Conservation (phyloP, 2,888 invertebrate species). For the Nemapogon koenigi region DNA sequence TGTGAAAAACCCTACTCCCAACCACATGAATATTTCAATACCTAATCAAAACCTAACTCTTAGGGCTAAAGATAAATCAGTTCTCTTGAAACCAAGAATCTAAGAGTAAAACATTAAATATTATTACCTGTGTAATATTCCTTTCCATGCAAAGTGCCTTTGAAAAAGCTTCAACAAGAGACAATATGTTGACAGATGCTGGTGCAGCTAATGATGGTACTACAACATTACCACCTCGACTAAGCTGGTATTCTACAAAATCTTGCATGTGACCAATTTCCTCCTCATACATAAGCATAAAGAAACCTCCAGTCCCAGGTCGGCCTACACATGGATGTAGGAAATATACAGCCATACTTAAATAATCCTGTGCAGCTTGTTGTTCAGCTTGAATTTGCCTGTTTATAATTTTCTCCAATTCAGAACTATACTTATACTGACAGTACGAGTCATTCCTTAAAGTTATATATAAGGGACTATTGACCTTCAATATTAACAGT, state of each 20-base stretch:
- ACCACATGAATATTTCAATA: too few relatives aligned
- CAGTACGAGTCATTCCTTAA: too few relatives aligned
- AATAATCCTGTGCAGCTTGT: conserved; percentile 29
- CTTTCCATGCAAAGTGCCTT: conserved; percentile 27
- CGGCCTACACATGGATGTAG: conserved; percentile 24
- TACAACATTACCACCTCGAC: conserved; percentile 24
- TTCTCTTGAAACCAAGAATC: too few relatives aligned
- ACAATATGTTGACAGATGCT: conserved; percentile 15
- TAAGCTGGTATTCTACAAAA: conserved; percentile 29
- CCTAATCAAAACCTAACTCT: too few relatives aligned
- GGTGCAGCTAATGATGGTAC: conserved; percentile 20
- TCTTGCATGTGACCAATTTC: conserved; percentile 28
- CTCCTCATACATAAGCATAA: conserved; percentile 32
- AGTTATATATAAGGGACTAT: too few relatives aligned
- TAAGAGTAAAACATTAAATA: too few relatives aligned
- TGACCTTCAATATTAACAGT: too few relatives aligned
- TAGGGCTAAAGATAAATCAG: too few relatives aligned
- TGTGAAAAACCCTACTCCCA: too few relatives aligned
- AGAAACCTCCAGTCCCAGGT: conserved; percentile 27
- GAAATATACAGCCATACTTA: conserved; percentile 27
- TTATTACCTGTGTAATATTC: conserved; percentile 28
- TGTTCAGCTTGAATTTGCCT: conserved; percentile 30
- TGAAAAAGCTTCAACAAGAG: conserved; percentile 25
- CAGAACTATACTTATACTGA: conserved; percentile 21
- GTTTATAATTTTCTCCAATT: conserved; percentile 26